Conservation (phyloP, 2,113 vertebrate species). For the Alexandromys fortis region DNA sequence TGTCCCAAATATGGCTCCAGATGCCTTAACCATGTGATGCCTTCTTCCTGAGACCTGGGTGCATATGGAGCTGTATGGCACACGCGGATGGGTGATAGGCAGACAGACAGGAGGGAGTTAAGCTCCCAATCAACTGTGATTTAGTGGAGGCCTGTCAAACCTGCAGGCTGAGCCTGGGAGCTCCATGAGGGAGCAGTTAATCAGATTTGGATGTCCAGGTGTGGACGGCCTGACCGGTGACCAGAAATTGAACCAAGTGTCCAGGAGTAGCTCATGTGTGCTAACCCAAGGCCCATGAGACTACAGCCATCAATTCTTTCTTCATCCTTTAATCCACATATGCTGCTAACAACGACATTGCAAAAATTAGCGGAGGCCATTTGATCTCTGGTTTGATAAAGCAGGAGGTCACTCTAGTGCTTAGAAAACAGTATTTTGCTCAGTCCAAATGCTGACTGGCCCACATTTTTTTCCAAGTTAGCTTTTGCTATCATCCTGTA, state of each 20-base stretch:
- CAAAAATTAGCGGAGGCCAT: conserved; percentile 1
- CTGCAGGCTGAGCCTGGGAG: conserved; percentile 34
- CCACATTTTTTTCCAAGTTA: conserved; percentile 10
- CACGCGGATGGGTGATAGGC: not conserved
- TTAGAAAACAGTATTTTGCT: conserved; percentile 52
- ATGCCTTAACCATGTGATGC: not conserved
- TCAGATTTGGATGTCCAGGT: conserved; percentile 66
- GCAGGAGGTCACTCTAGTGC: conserved; percentile 7
- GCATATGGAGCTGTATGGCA: not conserved
- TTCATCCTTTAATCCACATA: conserved; percentile 61
- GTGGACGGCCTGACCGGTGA: conserved; percentile 63
- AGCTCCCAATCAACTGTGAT: conserved; percentile 13
- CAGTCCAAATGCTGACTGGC: conserved; percentile 23
- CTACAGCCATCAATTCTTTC: conserved; percentile 45
- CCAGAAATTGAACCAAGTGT: conserved; percentile 63
- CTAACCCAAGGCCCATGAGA: conserved; percentile 12
- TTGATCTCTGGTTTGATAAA: conserved; percentile 40
- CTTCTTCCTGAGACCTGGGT: not conserved
- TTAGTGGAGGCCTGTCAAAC: conserved; percentile 35
- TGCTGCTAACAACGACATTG: not conserved
- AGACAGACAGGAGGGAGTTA: conserved; percentile 67
- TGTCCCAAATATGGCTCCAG: not conserved
- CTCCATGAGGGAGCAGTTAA: conserved; percentile 62
- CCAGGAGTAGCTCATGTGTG: conserved; percentile 14
- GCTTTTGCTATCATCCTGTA: conserved; percentile 21